Conservation (phyloP, 1,140 invertebrate species). For the Drosophila lacteicornis region DNA sequence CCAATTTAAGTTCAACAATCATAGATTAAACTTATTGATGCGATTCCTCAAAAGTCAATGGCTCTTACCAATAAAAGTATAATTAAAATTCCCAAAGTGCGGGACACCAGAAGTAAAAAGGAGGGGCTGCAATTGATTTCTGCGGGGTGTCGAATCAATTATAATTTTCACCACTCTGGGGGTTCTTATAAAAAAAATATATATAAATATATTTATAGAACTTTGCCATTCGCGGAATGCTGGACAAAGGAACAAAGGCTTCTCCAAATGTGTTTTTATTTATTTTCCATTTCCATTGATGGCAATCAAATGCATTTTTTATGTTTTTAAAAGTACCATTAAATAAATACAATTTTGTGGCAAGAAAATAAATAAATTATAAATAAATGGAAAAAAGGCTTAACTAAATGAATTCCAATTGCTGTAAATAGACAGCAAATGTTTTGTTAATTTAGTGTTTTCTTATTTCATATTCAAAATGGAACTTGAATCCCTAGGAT, state of each 20-base stretch:
- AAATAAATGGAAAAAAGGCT: not conserved
- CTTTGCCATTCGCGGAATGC: not conserved
- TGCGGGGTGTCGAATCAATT: slow-evolving; percentile 6
- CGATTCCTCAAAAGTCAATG: not conserved
- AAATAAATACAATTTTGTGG: not conserved
- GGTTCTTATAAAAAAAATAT: not conserved
- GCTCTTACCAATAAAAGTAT: not conserved
- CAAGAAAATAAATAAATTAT: too few relatives aligned
- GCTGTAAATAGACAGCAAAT: not conserved
- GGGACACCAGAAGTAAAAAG: not conserved
- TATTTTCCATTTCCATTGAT: not conserved
- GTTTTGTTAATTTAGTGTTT: not conserved
- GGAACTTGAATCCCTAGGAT: too few relatives aligned
- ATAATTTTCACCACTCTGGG: not conserved
- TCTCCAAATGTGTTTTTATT: not conserved
- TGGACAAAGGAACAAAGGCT: not conserved
- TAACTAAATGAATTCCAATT: not conserved
- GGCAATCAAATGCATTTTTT: too few relatives aligned
- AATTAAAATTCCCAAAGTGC: not conserved
- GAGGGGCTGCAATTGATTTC: not conserved
- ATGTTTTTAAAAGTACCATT: not conserved
- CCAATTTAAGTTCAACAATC: not conserved
- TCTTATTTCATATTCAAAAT: not conserved
- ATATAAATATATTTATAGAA: not conserved
- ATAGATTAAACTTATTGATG: not conserved